Evolutionary conservation across 2,888 invertebrate species (phyloP).

Genomic region (Drosophila pegasa): DNA sequence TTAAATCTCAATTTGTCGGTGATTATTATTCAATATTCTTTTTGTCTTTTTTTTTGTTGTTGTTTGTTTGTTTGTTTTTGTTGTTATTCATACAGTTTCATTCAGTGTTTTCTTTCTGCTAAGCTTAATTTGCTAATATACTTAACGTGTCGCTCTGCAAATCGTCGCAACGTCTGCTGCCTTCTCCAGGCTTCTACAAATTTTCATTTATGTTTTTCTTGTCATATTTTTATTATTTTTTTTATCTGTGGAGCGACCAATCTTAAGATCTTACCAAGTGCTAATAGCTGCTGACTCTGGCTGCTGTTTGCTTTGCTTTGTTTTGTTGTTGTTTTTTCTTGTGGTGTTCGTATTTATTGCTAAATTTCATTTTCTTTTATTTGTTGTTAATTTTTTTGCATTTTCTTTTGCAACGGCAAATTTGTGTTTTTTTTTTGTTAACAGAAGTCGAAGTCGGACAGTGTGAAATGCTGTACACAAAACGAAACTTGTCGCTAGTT

Average conservation of each 20-base stretch:
- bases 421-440: slow-evolving; percentile 31
- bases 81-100: slow-evolving; percentile 24
- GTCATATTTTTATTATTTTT: slow-evolving; percentile 7
- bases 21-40: slow-evolving; percentile 81
- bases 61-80: slow-evolving; percentile 19
- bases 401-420: slow-evolving; percentile 62
- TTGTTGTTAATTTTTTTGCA: slow-evolving; percentile 31
- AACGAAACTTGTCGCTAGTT: slow-evolving; percentile 47
- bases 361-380: slow-evolving; percentile 35
- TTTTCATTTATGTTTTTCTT: slow-evolving; percentile 17
- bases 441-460: slow-evolving; percentile 46
- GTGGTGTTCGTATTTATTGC: slow-evolving; percentile 43
- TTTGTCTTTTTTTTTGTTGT: slow-evolving; percentile 31
- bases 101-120: slow-evolving; percentile 34
- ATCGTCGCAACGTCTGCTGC: slow-evolving; percentile 45
- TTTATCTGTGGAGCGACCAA: neutral
- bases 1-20: slow-evolving; percentile 78
- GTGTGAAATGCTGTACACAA: slow-evolving; percentile 61
- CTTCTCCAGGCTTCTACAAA: slow-evolving; percentile 35
- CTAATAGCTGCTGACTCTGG: slow-evolving; percentile 14
- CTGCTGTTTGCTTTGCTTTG: slow-evolving; percentile 23
- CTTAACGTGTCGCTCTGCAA: slow-evolving; percentile 47
- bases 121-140: slow-evolving; percentile 54
- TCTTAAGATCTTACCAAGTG: slow-evolving; percentile 18
- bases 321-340: slow-evolving; percentile 22